Conservation (phyloP, 2,113 vertebrate species). For the Macquaria australasica region DNA sequence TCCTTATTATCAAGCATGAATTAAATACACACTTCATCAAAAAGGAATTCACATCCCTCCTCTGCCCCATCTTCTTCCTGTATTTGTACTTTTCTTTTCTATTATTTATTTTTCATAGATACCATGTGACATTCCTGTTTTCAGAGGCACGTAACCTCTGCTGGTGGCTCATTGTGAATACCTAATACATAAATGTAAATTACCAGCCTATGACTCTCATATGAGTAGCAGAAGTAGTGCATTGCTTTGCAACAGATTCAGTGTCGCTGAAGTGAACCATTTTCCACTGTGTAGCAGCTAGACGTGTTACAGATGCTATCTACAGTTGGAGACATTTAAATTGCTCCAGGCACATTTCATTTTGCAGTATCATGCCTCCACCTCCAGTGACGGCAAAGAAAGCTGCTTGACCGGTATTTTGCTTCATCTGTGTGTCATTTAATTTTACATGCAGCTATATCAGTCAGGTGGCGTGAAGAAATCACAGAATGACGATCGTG, state of each 20-base stretch:
- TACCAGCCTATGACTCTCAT: neutral
- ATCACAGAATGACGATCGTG: neutral
- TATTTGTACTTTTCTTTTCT: neutral
- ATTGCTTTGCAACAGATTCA: slow-evolving; percentile 9
- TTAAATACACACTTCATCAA: slow-evolving; percentile 14
- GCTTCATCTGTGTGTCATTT: slow-evolving; percentile 1
- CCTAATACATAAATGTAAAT: slow-evolving; percentile 33
- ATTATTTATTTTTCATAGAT: slow-evolving; percentile 19
- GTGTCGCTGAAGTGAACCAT: slow-evolving; percentile 20
- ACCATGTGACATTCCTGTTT: neutral
- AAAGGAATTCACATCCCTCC: neutral
- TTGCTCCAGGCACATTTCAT: slow-evolving; percentile 59
- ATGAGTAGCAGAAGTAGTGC: neutral
- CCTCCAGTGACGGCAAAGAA: slow-evolving; percentile 1
- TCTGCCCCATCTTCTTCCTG: neutral
- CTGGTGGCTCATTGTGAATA: slow-evolving; percentile 6
- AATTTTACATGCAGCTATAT: neutral
- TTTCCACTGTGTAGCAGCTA: slow-evolving; percentile 19
- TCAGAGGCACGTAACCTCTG: neutral
- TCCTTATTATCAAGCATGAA: slow-evolving; percentile 9
- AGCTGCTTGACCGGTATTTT: slow-evolving; percentile 11
- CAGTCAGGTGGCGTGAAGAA: neutral
- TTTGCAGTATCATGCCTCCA: slow-evolving; percentile 50
- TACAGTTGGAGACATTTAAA: slow-evolving; percentile 59
- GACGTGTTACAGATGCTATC: slow-evolving; percentile 59